phyloP scores from a whole-genome alignment of 2,888 invertebrate species.

The Zygaena filipendulae region DNA sequence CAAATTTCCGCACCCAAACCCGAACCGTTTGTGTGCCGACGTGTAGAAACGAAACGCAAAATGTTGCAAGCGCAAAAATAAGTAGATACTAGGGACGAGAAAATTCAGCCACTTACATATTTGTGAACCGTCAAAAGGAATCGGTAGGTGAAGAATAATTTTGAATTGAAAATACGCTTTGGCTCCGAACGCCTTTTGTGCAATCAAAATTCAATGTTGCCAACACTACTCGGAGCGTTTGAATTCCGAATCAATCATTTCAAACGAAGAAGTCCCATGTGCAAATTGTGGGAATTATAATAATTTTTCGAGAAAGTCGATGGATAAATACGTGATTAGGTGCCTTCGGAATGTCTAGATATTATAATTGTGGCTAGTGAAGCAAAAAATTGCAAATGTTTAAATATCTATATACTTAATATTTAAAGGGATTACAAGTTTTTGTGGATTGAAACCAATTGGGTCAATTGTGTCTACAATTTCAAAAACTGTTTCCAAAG shows the following conservation, averaged over 20 bases:
- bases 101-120: constrained; percentile 63
- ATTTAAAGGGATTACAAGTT: too few species aligned
- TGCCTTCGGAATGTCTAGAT: too few species aligned
- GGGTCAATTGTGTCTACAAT: too few species aligned
- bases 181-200: constrained; percentile 63
- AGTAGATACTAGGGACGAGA: constrained; percentile 1
- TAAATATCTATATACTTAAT: too few species aligned
- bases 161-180: constrained; percentile 69
- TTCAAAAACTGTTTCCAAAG: too few species aligned
- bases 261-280: constrained; percentile 35
- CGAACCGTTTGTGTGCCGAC: constrained; percentile 13
- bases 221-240: constrained; percentile 41
- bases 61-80: constrained; percentile 19
- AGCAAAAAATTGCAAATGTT: too few species aligned
- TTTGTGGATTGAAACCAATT: too few species aligned
- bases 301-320: too few species aligned
- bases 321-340: too few species aligned
- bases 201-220: constrained; percentile 69
- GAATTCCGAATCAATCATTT: constrained; percentile 54
- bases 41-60: constrained; percentile 26
- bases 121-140: constrained; percentile 64
- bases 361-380: too few species aligned
- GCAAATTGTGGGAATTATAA: too few species aligned
- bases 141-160: constrained; percentile 58
- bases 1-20: constrained; percentile 59